Evolutionary conservation across 2,888 invertebrate genomes (phyloP).

Genomic region (Cheilosia grossa): DNA sequence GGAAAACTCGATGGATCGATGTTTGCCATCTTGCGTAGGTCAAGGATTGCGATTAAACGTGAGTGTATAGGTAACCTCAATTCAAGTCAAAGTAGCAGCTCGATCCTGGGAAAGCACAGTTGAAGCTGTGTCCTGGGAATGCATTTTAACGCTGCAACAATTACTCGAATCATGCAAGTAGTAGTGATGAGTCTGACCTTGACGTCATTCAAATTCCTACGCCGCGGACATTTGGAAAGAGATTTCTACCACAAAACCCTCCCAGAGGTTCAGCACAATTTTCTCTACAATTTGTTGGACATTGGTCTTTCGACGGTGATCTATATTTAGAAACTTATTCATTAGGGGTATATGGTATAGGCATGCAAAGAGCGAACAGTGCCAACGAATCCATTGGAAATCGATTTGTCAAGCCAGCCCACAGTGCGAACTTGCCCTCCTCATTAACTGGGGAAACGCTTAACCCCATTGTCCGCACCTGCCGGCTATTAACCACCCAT

Average conservation of each 20-base stretch:
- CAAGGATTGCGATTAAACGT: conserved; percentile 53
- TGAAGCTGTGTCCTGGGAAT: conserved; percentile 6
- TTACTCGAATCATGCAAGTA: background rate
- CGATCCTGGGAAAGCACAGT: conserved; percentile 39
- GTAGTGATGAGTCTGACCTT: background rate
- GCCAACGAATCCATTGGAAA: conserved; percentile 28
- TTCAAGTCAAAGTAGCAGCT: conserved; percentile 15
- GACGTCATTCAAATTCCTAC: too few relatives aligned
- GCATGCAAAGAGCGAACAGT: conserved; percentile 25
- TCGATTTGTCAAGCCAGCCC: conserved; percentile 48
- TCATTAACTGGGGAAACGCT: conserved; percentile 13
- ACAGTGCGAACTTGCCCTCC: conserved; percentile 7
- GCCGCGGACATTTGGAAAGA: too few relatives aligned
- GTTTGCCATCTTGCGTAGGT: conserved; percentile 39
- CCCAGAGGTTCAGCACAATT: background rate
- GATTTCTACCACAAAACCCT: background rate
- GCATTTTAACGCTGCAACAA: background rate
- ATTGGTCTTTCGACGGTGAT: background rate
- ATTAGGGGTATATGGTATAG: conserved; percentile 15
- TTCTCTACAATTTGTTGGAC: background rate
- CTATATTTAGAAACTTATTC: conserved; percentile 22
- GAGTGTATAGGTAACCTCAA: conserved; percentile 25
- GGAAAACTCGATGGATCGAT: conserved; percentile 7
- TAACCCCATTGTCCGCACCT: conserved; percentile 40
- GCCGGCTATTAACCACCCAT: conserved; percentile 17